phyloP scores from a whole-genome alignment of 2,113 vertebrate genomes.

The Upupa epops region DNA sequence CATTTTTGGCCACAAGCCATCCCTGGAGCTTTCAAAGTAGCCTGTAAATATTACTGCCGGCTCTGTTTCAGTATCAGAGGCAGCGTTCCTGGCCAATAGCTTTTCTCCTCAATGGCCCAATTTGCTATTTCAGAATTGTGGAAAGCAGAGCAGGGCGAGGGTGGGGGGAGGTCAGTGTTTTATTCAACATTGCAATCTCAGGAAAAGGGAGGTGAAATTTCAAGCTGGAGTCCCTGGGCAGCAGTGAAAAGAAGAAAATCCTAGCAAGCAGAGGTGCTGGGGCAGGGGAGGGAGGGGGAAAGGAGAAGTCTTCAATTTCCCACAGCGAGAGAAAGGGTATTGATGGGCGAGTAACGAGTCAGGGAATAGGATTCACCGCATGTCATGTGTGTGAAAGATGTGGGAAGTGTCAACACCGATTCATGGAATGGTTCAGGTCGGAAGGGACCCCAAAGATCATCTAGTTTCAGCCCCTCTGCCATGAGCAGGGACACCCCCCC shows the following conservation, averaged over 20 bases:
- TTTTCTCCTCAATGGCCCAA: conserved; percentile 19
- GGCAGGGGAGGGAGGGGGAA: neutral
- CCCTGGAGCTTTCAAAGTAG: conserved; percentile 55
- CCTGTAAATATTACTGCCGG: conserved; percentile 51
- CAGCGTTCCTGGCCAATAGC: conserved; percentile 13
- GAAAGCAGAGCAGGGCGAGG: neutral
- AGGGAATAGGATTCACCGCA: too few species aligned
- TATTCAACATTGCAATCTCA: neutral
- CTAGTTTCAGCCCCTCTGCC: too few species aligned
- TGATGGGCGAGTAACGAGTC: conserved; percentile 16
- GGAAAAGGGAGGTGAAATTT: conserved; percentile 38
- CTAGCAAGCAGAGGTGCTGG: neutral
- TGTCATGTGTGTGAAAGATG: conserved; percentile 52
- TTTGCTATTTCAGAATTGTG: conserved; percentile 9
- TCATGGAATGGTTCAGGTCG: too few species aligned
- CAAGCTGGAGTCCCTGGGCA: neutral
- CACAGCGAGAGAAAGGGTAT: neutral
- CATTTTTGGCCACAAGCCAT: conserved; percentile 59
- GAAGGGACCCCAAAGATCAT: too few species aligned
- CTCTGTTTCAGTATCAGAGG: conserved; percentile 49
- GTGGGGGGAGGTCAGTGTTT: neutral
- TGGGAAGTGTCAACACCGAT: conserved; percentile 56
- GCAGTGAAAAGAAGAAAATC: conserved; percentile 11
- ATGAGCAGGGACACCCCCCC: too few species aligned
- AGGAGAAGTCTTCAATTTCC: neutral